Evolutionary conservation across 2,888 invertebrate species (phyloP), one percentile per base, ranked within the genome.

Genomic region (Matsumyia berberina): DNA sequence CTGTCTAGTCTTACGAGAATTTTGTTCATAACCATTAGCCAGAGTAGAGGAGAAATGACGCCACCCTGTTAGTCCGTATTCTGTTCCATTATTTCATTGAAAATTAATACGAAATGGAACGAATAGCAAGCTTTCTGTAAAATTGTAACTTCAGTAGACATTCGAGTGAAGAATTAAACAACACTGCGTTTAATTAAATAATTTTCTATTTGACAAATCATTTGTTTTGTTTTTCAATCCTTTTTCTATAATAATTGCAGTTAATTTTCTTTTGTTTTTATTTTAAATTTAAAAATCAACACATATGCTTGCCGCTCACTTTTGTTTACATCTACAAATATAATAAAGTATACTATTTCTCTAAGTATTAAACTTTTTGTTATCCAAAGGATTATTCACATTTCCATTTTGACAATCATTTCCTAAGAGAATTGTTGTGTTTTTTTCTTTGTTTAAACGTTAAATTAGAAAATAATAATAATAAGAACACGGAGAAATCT

Each of bases 271-370:
- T 58, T 66, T 79, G 31, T 57, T 53, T 64, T 37, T 53, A 46
- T 35, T 66, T 55, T 64, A 15, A 46, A 53, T 85, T 66, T 66
- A 70, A 79, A 79, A 85, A 80, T 69, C 76, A 85, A 85, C 74
- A 85, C 74, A 79, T 73, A 44, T 73, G 58, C 60, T 80, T 70
- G 53, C 31, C 58, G 69, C 31, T 55, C 64, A 76, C 57, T 74
- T 70, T 69, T 55, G 60, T 79, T 79, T 76, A 85, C 44, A 85
- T 66, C 79, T 85, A 85, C 76, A 85, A 76, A 80, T 76, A 85
- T 80, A 85, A 85, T 80, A 80, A 85, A 85, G 78, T 85, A 69
- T 73, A 57, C 66, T 85, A 79, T 70, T 66, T 85, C 44, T 79
- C 80, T 85, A 85, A 51, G 53, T 70, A 74, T 76, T 69, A 51